Conservation (phyloP, 1,140 invertebrate species). For the Anastatus disparis region DNA sequence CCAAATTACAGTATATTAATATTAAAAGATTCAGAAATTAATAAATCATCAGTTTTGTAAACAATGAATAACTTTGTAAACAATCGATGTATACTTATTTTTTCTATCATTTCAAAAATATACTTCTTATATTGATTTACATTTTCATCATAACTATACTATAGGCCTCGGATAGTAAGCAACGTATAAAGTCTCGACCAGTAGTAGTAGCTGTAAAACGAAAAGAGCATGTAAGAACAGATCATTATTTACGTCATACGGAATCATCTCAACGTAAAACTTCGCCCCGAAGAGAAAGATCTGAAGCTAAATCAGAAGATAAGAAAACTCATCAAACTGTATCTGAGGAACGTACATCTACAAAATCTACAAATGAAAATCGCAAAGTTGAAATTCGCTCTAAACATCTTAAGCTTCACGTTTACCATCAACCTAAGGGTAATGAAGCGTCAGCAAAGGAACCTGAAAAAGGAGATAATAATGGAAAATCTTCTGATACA, state of each 20-base stretch:
- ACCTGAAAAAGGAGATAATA: background rate
- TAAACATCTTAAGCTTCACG: slow-evolving; percentile 27
- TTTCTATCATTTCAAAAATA: too few species aligned
- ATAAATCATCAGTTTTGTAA: too few species aligned
- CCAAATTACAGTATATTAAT: too few species aligned
- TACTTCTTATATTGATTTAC: too few species aligned
- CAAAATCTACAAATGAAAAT: background rate
- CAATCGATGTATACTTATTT: too few species aligned
- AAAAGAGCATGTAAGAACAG: slow-evolving; percentile 3
- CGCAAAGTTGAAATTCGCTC: slow-evolving; percentile 17
- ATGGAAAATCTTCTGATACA: background rate
- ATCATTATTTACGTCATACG: too few species aligned
- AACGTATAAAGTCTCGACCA: background rate
- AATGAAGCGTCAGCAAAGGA: background rate
- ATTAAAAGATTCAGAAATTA: too few species aligned
- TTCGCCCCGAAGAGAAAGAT: background rate
- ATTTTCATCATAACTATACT: too few species aligned
- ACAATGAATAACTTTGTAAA: too few species aligned
- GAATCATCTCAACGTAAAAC: too few species aligned
- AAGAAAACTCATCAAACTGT: background rate
- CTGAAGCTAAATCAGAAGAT: background rate
- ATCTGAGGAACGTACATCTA: background rate
- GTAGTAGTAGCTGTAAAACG: background rate
- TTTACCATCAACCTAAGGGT: background rate
- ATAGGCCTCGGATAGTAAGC: background rate